Conservation (phyloP, 2,113 vertebrate genomes). For the Tupaia chinensis region DNA sequence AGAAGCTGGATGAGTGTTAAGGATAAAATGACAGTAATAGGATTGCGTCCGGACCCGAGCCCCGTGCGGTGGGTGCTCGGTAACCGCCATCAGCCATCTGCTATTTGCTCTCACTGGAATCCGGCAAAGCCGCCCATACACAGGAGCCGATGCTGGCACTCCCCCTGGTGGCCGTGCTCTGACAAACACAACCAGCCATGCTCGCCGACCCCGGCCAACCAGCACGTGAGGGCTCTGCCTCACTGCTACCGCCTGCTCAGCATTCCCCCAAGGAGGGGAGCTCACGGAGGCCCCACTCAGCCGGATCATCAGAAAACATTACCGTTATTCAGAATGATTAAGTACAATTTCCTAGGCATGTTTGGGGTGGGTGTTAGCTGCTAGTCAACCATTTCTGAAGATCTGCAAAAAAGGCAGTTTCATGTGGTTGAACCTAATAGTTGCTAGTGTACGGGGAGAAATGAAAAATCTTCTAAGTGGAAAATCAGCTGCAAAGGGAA, state of each 20-base stretch:
- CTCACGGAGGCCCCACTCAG: rapidly evolving
- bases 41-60: background rate
- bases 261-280: background rate
- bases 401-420: background rate
- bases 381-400: background rate
- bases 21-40: background rate
- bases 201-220: too few species aligned
- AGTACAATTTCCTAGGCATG: background rate
- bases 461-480: background rate
- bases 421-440: background rate
- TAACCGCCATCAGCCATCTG: background rate
- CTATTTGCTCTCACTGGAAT: background rate
- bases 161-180: conserved; percentile 60
- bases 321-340: background rate
- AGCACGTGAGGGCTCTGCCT: background rate
- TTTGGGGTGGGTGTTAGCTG: background rate
- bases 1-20: background rate
- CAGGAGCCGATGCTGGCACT: background rate
- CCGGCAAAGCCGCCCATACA: rapidly evolving
- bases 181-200: background rate
- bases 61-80: background rate
- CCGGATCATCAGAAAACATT: background rate
- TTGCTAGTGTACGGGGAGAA: background rate
- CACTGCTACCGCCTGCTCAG: rapidly evolving
- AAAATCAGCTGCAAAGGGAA: background rate